Evolutionary conservation across 2,888 invertebrate species (phyloP).

Genomic region (Pteria penguin): DNA sequence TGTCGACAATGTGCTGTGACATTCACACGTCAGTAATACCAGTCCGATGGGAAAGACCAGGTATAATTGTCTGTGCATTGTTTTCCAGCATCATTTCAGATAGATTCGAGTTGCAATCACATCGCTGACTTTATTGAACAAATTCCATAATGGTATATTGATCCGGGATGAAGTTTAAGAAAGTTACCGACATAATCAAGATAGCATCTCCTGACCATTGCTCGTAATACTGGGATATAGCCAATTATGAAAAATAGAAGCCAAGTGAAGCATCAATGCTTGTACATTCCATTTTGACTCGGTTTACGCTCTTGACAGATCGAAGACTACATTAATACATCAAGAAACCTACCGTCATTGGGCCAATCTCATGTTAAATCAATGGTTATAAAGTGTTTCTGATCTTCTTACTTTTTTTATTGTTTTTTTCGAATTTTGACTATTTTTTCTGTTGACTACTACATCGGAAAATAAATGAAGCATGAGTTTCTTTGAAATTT

Average conservation of each 20-base stretch:
- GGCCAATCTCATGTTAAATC: conserved; percentile 4
- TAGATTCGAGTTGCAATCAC: neutral
- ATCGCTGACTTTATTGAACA: neutral
- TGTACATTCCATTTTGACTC: neutral
- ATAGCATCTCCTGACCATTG: neutral
- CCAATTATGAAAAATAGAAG: neutral
- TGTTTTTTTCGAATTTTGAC: neutral
- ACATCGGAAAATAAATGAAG: neutral
- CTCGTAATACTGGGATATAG: neutral
- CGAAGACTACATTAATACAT: conserved; percentile 1
- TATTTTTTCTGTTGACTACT: neutral
- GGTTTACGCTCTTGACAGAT: conserved; percentile 11
- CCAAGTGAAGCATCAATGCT: neutral
- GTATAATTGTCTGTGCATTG: too few relatives aligned
- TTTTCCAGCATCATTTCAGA: too few relatives aligned
- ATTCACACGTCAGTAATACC: too few relatives aligned
- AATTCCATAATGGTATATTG: neutral
- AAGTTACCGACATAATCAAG: neutral
- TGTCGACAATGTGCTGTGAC: too few relatives aligned
- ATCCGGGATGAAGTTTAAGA: neutral
- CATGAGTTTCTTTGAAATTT: neutral
- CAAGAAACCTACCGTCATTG: neutral
- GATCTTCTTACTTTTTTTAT: neutral
- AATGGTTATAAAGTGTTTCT: neutral
- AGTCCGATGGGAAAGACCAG: too few relatives aligned